phyloP scores from a whole-genome alignment of 2,797 vertebrate species.

The Molossus alvarezi region DNA sequence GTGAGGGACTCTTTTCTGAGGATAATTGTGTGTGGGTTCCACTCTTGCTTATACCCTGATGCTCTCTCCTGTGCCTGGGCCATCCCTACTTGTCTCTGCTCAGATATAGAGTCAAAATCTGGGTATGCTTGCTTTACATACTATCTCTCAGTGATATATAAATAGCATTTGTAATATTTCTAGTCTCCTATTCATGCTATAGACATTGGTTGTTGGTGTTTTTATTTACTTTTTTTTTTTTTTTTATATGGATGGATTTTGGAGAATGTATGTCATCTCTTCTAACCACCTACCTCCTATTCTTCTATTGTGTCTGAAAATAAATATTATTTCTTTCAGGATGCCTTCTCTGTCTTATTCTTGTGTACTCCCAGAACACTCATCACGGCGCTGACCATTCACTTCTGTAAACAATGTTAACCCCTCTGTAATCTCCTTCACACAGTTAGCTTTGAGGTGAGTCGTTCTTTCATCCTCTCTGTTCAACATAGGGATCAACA shows the following conservation, averaged over 20 bases:
- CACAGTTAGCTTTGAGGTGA: not conserved
- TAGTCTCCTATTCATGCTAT: constrained; percentile 6
- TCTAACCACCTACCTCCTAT: not conserved
- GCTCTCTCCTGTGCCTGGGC: not conserved
- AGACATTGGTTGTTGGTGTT: not conserved
- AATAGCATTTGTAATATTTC: not conserved
- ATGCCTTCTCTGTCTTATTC: not conserved
- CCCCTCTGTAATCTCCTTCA: not conserved
- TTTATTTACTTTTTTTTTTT: constrained; percentile 24
- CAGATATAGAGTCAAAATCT: not conserved
- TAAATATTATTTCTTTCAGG: constrained; percentile 20
- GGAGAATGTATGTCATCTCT: not conserved
- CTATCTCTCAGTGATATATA: not conserved
- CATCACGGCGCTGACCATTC: not conserved
- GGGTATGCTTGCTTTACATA: not conserved
- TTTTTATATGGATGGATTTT: constrained; percentile 11
- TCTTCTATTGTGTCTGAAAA: constrained; percentile 37
- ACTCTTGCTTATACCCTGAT: not conserved
- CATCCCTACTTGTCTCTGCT: not conserved
- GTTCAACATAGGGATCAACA: not conserved
- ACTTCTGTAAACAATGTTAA: not conserved
- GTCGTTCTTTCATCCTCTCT: not conserved
- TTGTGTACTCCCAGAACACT: constrained; percentile 6
- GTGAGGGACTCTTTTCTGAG: not conserved
- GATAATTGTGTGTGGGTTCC: not conserved